A percentile compares a stretch with the other conserved stretches of the same genome.
Conservation (phyloP, 2,888 invertebrate species). For the Melangyna quadrimaculata region DNA sequence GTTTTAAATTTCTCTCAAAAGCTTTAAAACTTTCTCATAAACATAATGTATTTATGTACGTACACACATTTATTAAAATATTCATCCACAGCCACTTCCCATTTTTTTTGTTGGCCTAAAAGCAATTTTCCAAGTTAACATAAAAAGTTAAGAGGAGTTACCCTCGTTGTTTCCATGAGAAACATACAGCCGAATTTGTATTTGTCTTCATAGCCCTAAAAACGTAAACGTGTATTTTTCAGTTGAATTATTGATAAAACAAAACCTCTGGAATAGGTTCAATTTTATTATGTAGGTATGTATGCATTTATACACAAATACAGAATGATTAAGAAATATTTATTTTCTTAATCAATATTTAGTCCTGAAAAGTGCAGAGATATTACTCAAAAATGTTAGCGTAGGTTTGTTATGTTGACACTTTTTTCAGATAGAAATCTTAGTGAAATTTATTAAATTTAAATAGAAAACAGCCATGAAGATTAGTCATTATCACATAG, state of each 20-base stretch:
- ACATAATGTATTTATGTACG: too few species aligned
- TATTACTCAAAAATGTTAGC: background rate
- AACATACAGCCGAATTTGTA: conserved; percentile 22
- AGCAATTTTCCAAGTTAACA: background rate
- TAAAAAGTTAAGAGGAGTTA: background rate
- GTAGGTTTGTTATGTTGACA: conserved; percentile 44
- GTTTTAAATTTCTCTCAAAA: background rate
- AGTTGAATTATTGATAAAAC: conserved; percentile 63
- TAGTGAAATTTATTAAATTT: conserved; percentile 22
- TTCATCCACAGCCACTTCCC: background rate
- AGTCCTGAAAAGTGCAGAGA: background rate
- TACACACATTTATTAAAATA: background rate
- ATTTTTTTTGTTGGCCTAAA: background rate
- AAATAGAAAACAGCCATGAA: background rate
- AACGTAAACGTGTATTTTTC: background rate
- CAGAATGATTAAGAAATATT: background rate
- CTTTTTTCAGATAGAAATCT: conserved; percentile 1
- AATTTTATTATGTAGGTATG: background rate
- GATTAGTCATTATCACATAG: conserved; percentile 1
- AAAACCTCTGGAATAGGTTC: background rate
- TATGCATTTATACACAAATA: too few species aligned
- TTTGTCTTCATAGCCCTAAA: background rate
- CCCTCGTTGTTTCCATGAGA: background rate
- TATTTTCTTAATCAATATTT: conserved; percentile 19
- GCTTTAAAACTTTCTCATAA: background rate